Conservation (phyloP, 2,888 invertebrate genomes). For the Cataglyphis albicans region DNA sequence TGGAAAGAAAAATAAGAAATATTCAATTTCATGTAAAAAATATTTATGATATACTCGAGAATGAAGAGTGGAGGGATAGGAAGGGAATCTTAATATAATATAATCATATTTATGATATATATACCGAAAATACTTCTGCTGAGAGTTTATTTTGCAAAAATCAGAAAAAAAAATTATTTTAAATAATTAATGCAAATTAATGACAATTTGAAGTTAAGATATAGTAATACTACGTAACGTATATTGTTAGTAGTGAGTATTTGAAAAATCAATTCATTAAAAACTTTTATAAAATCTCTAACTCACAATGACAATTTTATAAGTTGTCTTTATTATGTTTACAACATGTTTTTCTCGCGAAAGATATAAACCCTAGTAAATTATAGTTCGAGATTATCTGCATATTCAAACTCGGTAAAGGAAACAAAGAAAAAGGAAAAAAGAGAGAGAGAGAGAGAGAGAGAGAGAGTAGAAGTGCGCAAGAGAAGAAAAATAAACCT, state of each 20-base stretch:
- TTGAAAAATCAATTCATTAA: not conserved
- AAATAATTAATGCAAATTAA: not conserved
- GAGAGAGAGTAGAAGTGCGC: not conserved
- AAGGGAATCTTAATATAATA: too few relatives aligned
- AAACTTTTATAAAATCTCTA: not conserved
- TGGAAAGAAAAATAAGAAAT: not conserved
- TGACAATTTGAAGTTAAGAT: not conserved
- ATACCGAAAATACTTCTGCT: not conserved
- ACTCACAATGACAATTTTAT: not conserved
- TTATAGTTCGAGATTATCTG: not conserved
- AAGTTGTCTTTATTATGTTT: not conserved
- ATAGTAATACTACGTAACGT: not conserved
- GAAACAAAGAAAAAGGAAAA: not conserved
- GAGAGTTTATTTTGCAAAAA: not conserved
- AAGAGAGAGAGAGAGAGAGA: not conserved
- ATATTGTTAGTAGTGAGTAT: not conserved
- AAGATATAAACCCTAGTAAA: not conserved
- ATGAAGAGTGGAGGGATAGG: too few relatives aligned
- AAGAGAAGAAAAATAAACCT: conserved; percentile 51
- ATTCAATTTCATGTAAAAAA: not conserved
- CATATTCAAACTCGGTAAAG: not conserved
- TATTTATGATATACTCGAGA: too few relatives aligned
- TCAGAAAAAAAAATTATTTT: not conserved
- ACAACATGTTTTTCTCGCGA: not conserved
- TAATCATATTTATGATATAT: not conserved